phyloP scores from a whole-genome alignment of 2,113 vertebrate genomes.

The Pheucticus melanocephalus region DNA sequence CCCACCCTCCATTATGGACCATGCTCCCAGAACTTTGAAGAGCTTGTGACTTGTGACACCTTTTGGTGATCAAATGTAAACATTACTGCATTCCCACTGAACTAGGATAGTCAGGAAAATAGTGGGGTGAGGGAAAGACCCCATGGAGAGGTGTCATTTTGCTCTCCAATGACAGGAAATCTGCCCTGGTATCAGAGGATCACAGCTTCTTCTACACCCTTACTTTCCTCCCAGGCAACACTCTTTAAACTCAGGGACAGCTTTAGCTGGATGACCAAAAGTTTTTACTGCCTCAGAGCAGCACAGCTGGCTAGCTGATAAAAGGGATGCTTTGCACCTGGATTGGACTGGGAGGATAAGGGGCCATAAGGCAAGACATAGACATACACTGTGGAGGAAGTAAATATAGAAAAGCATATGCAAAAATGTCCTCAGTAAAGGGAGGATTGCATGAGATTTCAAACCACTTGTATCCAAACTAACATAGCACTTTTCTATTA shows the following conservation, averaged over 20 bases:
- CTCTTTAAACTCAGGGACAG: neutral
- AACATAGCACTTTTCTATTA: neutral
- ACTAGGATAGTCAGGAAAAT: neutral
- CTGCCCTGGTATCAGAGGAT: neutral
- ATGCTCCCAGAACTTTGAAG: neutral
- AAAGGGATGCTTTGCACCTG: neutral
- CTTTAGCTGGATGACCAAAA: neutral
- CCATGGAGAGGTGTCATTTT: neutral
- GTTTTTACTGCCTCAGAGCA: neutral
- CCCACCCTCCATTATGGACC: neutral
- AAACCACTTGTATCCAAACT: neutral
- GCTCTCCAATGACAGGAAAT: neutral
- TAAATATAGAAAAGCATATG: neutral
- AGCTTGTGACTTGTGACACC: neutral
- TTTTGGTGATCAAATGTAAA: neutral
- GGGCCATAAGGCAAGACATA: neutral
- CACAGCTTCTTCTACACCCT: neutral
- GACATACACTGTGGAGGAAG: neutral
- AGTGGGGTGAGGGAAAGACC: rapidly evolving
- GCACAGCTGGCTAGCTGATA: neutral
- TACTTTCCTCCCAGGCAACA: neutral
- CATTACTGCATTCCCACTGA: neutral
- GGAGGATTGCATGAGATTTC: neutral
- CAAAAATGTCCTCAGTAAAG: neutral
- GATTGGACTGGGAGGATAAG: neutral